Conservation (phyloP, 2,797 vertebrate genomes). For the Neosalanx taihuensis region DNA sequence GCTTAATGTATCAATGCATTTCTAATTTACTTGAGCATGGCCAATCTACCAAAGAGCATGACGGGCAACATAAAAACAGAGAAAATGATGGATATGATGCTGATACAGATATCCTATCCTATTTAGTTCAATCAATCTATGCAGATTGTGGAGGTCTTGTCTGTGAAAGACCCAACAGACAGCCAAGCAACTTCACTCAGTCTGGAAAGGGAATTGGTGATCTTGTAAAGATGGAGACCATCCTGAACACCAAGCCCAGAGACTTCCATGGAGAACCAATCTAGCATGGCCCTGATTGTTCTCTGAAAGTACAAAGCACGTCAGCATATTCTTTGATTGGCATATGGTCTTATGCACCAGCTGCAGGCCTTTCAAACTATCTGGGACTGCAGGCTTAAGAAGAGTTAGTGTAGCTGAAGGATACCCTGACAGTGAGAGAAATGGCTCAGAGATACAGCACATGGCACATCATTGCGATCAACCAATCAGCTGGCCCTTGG, state of each 20-base stretch:
- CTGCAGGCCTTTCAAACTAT: conserved; percentile 1
- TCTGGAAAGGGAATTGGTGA: no score
- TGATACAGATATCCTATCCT: no score
- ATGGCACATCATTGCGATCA: background rate
- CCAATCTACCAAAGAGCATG: no score
- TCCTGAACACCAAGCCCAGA: background rate
- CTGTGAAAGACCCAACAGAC: no score
- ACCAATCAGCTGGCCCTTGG: conserved; percentile 30
- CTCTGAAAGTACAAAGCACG: background rate
- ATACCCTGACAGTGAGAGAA: background rate
- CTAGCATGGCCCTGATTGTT: background rate
- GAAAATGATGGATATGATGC: no score
- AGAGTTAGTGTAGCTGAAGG: background rate
- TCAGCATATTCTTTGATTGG: background rate
- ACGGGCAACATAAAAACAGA: no score
- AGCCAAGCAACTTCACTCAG: no score
- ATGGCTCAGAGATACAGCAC: background rate
- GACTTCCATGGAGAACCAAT: background rate
- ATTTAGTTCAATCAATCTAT: no score
- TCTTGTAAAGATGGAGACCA: no score
- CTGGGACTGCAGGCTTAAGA: background rate
- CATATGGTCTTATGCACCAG: background rate
- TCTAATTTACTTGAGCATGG: no score
- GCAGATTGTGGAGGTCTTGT: no score
- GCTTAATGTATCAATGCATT: no score